Evolutionary conservation across 2,113 vertebrate genomes (phyloP).

Genomic region (Parotia lawesii): DNA sequence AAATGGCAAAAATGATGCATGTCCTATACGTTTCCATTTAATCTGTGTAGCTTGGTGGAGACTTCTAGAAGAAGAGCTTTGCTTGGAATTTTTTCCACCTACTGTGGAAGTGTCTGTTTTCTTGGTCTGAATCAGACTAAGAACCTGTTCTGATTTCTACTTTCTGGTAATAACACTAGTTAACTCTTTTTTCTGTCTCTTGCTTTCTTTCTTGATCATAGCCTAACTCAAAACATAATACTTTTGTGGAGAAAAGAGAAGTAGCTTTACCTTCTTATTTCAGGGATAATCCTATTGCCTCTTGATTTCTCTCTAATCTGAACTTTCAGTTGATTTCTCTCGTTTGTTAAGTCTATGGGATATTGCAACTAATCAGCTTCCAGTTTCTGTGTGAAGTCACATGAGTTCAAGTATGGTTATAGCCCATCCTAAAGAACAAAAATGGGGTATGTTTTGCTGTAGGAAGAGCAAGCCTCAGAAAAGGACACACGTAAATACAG

Average conservation of each 20-base stretch:
- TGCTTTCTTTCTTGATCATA: background rate
- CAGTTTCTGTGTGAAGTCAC: background rate
- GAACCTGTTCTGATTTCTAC: background rate
- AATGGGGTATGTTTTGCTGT: background rate
- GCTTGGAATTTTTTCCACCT: background rate
- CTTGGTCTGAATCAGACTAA: background rate
- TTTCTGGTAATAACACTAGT: background rate
- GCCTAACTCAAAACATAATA: background rate
- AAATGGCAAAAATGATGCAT: background rate
- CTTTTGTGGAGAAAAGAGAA: background rate
- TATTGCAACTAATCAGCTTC: background rate
- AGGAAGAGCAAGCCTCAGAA: background rate
- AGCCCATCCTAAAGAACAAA: background rate
- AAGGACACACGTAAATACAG: background rate
- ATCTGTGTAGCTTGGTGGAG: background rate
- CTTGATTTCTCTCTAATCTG: background rate
- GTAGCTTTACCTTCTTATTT: background rate
- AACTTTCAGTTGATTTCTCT: background rate
- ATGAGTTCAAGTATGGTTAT: background rate
- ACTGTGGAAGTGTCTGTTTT: background rate
- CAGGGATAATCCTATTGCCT: background rate
- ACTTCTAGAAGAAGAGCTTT: background rate
- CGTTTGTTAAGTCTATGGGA: background rate
- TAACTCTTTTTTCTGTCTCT: background rate
- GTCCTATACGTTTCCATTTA: background rate